These are phyloP conservation scores for Imbricaverruca yamaguchii DNA, from an alignment of 2,888 invertebrate genomes.

Conservation along the genomic window DNA sequence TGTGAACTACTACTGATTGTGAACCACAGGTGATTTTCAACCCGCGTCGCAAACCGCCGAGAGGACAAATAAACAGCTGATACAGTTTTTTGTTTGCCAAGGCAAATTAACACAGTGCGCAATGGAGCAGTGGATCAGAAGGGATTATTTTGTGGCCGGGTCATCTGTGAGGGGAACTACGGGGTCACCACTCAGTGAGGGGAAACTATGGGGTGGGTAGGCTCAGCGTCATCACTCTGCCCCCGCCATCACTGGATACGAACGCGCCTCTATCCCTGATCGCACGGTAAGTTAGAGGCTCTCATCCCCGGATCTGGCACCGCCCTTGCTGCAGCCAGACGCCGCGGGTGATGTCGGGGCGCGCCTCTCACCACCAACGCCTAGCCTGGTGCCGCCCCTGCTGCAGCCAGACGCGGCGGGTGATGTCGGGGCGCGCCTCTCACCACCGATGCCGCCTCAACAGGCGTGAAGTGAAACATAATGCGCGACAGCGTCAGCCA, in stretches of 20 bases:
- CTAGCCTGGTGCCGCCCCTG: neutral
- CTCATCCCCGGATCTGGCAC: neutral
- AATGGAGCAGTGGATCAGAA: neutral
- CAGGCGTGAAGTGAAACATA: conserved; percentile 1
- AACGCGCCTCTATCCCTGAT: too few species aligned
- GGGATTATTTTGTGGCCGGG: neutral
- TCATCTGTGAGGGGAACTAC: neutral
- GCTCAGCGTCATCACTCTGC: neutral
- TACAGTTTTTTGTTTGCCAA: too few species aligned
- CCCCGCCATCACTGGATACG: too few species aligned
- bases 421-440: neutral
- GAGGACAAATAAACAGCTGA: too few species aligned
- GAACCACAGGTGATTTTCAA: too few species aligned
- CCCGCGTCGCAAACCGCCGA: too few species aligned
- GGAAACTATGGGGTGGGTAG: neutral
- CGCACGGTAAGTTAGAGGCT: neutral
- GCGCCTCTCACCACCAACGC: neutral
- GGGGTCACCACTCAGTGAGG: neutral
- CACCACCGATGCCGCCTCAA: neutral
- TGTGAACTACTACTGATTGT: too few species aligned
- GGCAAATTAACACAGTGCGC: too few species aligned
- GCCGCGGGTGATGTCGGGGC: neutral
- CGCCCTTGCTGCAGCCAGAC: neutral
- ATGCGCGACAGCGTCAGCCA: neutral
- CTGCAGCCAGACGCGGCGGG: neutral